Conservation (phyloP, 2,888 invertebrate species). For the Koerneria pararmatus region DNA sequence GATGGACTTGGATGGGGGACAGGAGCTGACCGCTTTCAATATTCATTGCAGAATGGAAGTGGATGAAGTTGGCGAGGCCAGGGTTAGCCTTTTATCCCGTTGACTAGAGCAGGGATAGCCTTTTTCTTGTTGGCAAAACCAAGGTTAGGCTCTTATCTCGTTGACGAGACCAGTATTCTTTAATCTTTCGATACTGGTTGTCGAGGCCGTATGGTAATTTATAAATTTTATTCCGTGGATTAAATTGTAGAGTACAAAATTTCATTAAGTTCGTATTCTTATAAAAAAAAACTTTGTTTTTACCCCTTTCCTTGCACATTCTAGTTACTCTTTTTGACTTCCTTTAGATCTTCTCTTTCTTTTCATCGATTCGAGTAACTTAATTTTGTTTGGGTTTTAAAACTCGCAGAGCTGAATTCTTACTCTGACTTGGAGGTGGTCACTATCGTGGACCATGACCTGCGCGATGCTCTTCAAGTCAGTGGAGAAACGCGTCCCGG, state of each 20-base stretch:
- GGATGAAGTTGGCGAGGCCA: slow-evolving; percentile 19
- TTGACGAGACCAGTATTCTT: too few relatives aligned
- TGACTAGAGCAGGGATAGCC: too few relatives aligned
- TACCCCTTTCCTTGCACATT: too few relatives aligned
- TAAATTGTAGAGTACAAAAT: too few relatives aligned
- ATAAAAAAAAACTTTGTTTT: too few relatives aligned
- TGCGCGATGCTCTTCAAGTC: slow-evolving; percentile 41
- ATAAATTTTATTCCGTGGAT: too few relatives aligned
- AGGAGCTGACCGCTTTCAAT: slow-evolving; percentile 41
- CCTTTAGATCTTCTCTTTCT: neutral
- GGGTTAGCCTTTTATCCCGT: neutral
- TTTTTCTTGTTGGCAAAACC: slow-evolving; percentile 14
- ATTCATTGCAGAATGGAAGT: slow-evolving; percentile 40
- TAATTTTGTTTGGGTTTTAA: neutral
- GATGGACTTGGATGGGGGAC: slow-evolving; percentile 57
- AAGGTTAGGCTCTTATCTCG: slow-evolving; percentile 1
- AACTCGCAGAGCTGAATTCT: neutral
- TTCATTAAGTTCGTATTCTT: too few relatives aligned
- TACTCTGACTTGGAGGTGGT: slow-evolving; percentile 31
- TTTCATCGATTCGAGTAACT: neutral
- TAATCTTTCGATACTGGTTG: too few relatives aligned
- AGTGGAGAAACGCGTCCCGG: slow-evolving; percentile 52
- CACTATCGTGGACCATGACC: slow-evolving; percentile 39
- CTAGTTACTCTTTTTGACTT: neutral
- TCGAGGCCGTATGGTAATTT: too few relatives aligned